phyloP scores from a whole-genome alignment of 2,797 vertebrate genomes.

The Galagoides demidoff region DNA sequence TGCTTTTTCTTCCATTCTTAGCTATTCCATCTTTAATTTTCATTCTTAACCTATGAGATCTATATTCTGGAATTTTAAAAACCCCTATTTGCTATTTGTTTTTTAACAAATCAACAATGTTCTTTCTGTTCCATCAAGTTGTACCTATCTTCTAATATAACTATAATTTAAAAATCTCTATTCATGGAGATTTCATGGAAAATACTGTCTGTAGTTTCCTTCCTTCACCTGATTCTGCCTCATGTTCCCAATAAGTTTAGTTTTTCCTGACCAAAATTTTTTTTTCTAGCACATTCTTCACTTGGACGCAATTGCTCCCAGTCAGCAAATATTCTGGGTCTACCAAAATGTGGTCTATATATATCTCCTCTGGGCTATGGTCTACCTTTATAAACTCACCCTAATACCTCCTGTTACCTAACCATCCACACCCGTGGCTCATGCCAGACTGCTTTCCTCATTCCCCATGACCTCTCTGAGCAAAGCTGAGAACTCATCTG shows the following conservation, averaged over 20 bases:
- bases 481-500: background rate
- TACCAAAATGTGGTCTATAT: background rate
- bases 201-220: background rate
- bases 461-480: background rate
- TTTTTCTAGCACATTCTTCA: background rate
- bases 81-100: background rate
- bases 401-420: background rate
- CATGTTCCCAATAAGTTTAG: background rate
- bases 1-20: background rate
- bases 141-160: conserved; percentile 39
- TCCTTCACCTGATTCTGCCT: background rate
- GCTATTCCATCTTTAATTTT: conserved; percentile 47
- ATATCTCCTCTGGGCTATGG: background rate
- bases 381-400: background rate
- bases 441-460: background rate
- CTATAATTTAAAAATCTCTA: background rate
- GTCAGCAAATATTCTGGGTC: background rate
- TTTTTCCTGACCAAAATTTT: background rate
- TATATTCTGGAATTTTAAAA: conserved; percentile 65
- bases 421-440: background rate
- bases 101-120: background rate
- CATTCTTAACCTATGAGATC: conserved; percentile 25
- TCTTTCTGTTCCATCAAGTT: background rate
- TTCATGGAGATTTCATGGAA: background rate
- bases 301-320: background rate